These are phyloP conservation scores for Salarias fasciatus DNA, from an alignment of 2,797 vertebrate species.

Conservation along the genomic window DNA sequence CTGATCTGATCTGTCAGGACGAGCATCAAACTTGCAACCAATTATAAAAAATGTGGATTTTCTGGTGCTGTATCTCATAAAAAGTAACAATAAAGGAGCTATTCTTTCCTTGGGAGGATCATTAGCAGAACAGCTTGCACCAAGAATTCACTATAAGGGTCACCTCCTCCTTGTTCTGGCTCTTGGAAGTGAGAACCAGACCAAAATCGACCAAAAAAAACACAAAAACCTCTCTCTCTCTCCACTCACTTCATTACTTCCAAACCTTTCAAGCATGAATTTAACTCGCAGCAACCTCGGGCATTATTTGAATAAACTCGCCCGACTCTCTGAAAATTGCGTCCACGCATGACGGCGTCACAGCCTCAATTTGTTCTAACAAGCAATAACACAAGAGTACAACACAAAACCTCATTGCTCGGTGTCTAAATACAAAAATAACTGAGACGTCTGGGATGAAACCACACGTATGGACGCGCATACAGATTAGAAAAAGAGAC, in stretches of 20 bases:
- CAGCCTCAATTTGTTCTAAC: constrained; percentile 68
- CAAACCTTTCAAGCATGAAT: constrained; percentile 46
- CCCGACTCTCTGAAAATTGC: constrained; percentile 54
- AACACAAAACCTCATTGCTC: constrained; percentile 13
- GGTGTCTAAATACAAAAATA: constrained; percentile 35
- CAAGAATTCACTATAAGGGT: neutral
- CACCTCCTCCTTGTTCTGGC: neutral
- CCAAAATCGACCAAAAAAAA: no score
- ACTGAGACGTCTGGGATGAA: constrained; percentile 9
- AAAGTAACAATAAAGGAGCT: neutral
- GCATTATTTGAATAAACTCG: constrained; percentile 66
- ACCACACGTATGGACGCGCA: neutral
- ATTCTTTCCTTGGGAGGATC: neutral
- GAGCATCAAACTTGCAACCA: no score
- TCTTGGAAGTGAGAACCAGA: constrained; percentile 10
- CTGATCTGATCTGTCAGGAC: no score
- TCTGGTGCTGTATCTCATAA: neutral
- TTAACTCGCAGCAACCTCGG: constrained; percentile 34
- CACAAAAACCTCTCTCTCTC: constrained; percentile 8
- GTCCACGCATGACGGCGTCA: constrained; percentile 52
- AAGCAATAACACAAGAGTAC: constrained; percentile 52
- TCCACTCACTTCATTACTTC: constrained; percentile 52
- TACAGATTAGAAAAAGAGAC: neutral
- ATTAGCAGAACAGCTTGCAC: neutral
- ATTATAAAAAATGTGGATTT: no score